phyloP scores from a whole-genome alignment of 1,140 invertebrate species.

The Ostrea denselamellosa region DNA sequence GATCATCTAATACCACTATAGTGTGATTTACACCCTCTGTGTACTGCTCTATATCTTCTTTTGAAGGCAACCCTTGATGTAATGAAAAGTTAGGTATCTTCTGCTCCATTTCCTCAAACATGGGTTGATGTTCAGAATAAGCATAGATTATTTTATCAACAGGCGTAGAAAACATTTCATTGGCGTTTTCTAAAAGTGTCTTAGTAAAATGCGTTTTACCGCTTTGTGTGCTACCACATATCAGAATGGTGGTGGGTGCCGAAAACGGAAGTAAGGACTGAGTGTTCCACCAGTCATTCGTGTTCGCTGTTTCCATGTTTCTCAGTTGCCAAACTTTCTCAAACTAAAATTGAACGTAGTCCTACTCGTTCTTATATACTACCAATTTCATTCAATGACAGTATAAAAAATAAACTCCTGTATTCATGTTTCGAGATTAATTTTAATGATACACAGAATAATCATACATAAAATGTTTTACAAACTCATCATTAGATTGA shows the following conservation, averaged over 20 bases:
- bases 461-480: background rate
- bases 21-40: conserved; percentile 28
- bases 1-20: conserved; percentile 26
- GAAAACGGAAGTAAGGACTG: conserved; percentile 45
- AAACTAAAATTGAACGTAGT: background rate
- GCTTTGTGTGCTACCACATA: conserved; percentile 47
- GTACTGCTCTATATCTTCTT: conserved; percentile 43
- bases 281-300: conserved; percentile 22
- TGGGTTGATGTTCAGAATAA: conserved; percentile 52
- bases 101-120: conserved; percentile 51
- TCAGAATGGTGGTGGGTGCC: conserved; percentile 43
- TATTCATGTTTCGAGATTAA: background rate
- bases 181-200: conserved; percentile 40
- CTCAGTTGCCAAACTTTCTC: background rate
- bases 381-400: no score
- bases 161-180: conserved; percentile 37
- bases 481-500: conserved; percentile 26
- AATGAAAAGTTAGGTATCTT: conserved; percentile 38
- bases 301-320: conserved; percentile 24
- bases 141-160: conserved; percentile 46
- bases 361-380: no score
- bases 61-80: conserved; percentile 47
- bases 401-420: no score
- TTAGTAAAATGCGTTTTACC: conserved; percentile 51
- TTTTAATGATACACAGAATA: conserved; percentile 7